Evolutionary conservation across 1,140 invertebrate genomes (phyloP).

Genomic region (Tetramorium simillimum): DNA sequence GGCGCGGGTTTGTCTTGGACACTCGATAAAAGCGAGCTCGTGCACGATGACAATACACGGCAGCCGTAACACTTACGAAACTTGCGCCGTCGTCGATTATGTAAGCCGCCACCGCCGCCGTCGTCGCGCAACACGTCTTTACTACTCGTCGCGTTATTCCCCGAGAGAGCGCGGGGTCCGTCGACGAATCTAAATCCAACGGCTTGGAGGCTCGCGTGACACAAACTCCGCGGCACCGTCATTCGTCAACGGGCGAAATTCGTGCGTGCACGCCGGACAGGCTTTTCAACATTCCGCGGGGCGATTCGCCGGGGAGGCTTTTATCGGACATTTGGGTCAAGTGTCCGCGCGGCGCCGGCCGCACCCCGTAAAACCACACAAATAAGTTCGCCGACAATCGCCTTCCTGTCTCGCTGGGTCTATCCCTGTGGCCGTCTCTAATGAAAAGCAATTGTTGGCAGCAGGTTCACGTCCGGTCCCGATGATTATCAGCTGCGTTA

Average conservation of each 20-base stretch:
- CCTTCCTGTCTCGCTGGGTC: not conserved
- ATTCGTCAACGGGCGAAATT: slow-evolving; percentile 29
- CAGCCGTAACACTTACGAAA: slow-evolving; percentile 28
- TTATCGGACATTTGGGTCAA: slow-evolving; percentile 49
- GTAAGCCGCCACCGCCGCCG: not conserved
- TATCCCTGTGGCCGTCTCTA: slow-evolving; percentile 19
- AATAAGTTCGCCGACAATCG: slow-evolving; percentile 1
- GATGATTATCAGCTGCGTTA: not conserved
- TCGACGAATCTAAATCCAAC: slow-evolving; percentile 41
- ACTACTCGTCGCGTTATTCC: slow-evolving; percentile 17
- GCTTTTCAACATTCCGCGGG: slow-evolving; percentile 3
- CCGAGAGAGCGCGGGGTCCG: not conserved
- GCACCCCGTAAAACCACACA: slow-evolving; percentile 32
- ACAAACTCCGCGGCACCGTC: not conserved
- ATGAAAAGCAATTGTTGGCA: slow-evolving; percentile 43
- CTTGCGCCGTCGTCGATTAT: slow-evolving; percentile 14
- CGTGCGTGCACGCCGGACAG: slow-evolving; percentile 21
- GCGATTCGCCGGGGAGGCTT: not conserved
- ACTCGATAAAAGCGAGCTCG: not conserved
- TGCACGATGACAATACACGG: not conserved
- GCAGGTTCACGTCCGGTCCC: not conserved
- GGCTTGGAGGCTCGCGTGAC: slow-evolving; percentile 39
- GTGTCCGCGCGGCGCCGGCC: slow-evolving; percentile 24
- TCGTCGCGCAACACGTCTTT: slow-evolving; percentile 36
- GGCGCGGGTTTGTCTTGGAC: too few relatives aligned